Evolutionary conservation across 92 coral and sea anemone genomes (phyloP), one percentile per base, ranked within the genome.

Genomic region (Porites cylindrica): DNA sequence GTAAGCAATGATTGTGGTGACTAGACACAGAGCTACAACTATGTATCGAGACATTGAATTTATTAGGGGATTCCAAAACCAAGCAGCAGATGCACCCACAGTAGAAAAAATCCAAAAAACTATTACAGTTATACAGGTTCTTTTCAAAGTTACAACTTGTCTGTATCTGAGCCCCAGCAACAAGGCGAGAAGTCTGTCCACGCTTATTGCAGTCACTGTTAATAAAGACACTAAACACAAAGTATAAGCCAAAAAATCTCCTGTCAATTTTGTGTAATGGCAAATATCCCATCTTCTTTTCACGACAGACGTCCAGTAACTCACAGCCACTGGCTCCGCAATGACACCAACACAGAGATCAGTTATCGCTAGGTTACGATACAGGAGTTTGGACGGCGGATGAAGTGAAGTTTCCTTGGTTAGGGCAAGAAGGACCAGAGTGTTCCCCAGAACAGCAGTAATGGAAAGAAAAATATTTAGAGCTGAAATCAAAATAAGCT

Each of bases 341-440:
- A 64, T 29, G 21, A 79, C 2, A 79, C 83, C 83, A 43, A 79
- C 83, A 62, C 73, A 38, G 14, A 79, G 83, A 38, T 79, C 83
- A 26, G 73, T 60, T 64, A 20, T 10, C 5, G 72, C 51, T 0
- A 79, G 58, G 60, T 72, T 26, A 29, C 58, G 74, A 62, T 24
- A 53, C 83, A 79, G 63, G 61, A 79, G 72, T 51, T 79, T 79
- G 73, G 83, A 79, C 21, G 73, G 83, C 11, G 60, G 72, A 66
- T 51, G 60, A 64, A 79, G 70, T 0, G 60, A 79, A 32, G 73
- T 10, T 23, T 66, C 47, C n/a, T 66, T 62, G 61, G 11, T 43
- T 32, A 79, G 71, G 2, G 83, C 61, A 64, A 51, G 24, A 9
- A 64, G 16, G 72, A 79, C 51, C 72, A 79, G 60, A 26, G 72